These are phyloP conservation scores for Paraplagusia blochii DNA, from an alignment of 2,113 vertebrate genomes.

Conservation along the genomic window DNA sequence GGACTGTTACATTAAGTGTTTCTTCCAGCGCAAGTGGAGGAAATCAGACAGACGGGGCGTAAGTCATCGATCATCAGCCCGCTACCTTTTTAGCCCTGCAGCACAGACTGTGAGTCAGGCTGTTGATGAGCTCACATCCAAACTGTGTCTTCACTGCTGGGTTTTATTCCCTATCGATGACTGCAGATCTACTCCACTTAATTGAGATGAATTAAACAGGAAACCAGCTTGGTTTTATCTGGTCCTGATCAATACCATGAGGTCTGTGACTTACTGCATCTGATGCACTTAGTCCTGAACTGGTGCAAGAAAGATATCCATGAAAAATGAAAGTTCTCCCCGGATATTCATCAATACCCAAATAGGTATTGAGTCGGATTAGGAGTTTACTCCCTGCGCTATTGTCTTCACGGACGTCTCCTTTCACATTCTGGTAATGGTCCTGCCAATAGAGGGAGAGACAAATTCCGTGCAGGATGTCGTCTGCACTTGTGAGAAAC, in stretches of 20 bases:
- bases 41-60: constrained; percentile 74
- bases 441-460: no score
- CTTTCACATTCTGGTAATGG: no score
- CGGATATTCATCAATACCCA: no score
- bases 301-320: no score
- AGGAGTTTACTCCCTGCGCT: no score
- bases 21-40: constrained; percentile 79
- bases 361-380: no score
- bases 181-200: constrained; percentile 4
- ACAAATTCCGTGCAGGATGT: no score
- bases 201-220: constrained; percentile 56
- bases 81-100: constrained; percentile 74
- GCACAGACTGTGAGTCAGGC: constrained; percentile 15
- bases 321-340: no score
- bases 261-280: not conserved
- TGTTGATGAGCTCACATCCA: constrained; percentile 4
- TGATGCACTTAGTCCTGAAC: no score
- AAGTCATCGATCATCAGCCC: constrained; percentile 79
- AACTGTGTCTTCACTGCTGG: no score
- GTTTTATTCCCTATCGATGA: constrained; percentile 25
- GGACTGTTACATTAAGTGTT: constrained; percentile 80
- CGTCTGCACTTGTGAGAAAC: constrained; percentile 15
- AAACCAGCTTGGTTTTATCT: constrained; percentile 44
- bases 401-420: no score
- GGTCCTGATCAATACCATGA: constrained; percentile 44